phyloP scores from a whole-genome alignment of 2,888 invertebrate species.

The Nephrotoma guestfalica region DNA sequence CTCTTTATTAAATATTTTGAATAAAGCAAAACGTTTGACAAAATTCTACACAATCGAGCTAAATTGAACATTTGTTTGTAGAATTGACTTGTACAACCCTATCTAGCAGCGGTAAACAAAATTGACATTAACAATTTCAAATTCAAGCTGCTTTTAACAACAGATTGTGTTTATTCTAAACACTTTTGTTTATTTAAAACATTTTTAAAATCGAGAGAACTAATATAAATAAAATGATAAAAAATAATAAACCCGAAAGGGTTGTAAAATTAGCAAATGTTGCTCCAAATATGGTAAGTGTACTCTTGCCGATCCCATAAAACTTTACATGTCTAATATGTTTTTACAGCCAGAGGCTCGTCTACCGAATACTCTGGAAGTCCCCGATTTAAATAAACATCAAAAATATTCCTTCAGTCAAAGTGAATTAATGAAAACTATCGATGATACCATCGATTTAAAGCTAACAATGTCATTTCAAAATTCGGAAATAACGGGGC shows the following conservation, averaged over 20 bases:
- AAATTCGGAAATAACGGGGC: conserved; percentile 27
- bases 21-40: too few species aligned
- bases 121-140: not conserved
- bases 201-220: not conserved
- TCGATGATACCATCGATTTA: not conserved
- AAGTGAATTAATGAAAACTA: not conserved
- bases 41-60: too few species aligned
- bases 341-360: too few species aligned
- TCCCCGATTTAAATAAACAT: not conserved
- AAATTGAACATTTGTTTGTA: too few species aligned
- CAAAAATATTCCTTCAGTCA: not conserved
- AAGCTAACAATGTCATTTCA: conserved; percentile 22
- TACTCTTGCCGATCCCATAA: not conserved
- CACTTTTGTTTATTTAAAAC: not conserved
- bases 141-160: not conserved
- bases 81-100: not conserved
- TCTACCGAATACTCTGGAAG: too few species aligned
- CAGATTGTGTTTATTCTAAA: not conserved
- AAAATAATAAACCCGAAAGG: not conserved
- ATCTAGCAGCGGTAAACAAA: not conserved
- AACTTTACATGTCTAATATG: too few species aligned
- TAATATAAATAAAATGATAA: not conserved
- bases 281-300: not conserved
- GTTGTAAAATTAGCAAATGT: not conserved
- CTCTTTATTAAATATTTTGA: too few species aligned